Evolutionary conservation across 2,113 vertebrate genomes (phyloP), one percentile per base, ranked within the genome.

Genomic region (Tylochromis polylepis): DNA sequence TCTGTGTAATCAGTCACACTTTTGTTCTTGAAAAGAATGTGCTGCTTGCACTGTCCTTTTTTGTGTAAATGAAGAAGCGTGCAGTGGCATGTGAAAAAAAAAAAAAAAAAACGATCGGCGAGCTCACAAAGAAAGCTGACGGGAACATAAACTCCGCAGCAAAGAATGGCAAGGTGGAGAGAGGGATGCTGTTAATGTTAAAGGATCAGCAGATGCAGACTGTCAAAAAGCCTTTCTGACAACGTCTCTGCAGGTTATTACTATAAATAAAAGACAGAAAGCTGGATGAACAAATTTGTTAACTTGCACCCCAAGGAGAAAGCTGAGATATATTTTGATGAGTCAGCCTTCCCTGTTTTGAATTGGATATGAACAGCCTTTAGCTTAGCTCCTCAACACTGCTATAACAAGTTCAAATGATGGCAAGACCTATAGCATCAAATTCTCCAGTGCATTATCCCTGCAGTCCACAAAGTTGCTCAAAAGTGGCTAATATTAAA

Each of bases 101-200:
- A 55, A n/a, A n/a, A n/a, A n/a, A n/a, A 87, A 88, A 55, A 67
- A 67, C 0, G 46, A 65, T 81, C 2, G 55, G 70, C 2, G 36
- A 65, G 83, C 83, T 82, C 79, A 82, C 81, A 9, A 87, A 79
- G 85, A 86, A 77, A 43, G 22, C 15, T 55, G 90, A 82, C 82
- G 94, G 92, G 67, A 94, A 92, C 92, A 90, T 92, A 90, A 94
- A 84, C 90, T 92, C 86, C 75, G 89, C 53, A 82, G 81, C 89
- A 83, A 53, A 84, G 85, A 88, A 72, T 51, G 65, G 55, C 20
- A 41, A 81, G 87, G 88, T n/a, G 41, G 18, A 29, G 22, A 34
- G 31, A 85, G 20, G 79, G 90, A 88, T 91, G 88, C 67, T 65
- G 90, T 94, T 94, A 88, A 87, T 86, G 29, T 70, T 51, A 57